Evolutionary conservation across 2,888 invertebrate genomes (phyloP), one percentile per base, ranked within the genome.

Genomic region (Beris chalybata): DNA sequence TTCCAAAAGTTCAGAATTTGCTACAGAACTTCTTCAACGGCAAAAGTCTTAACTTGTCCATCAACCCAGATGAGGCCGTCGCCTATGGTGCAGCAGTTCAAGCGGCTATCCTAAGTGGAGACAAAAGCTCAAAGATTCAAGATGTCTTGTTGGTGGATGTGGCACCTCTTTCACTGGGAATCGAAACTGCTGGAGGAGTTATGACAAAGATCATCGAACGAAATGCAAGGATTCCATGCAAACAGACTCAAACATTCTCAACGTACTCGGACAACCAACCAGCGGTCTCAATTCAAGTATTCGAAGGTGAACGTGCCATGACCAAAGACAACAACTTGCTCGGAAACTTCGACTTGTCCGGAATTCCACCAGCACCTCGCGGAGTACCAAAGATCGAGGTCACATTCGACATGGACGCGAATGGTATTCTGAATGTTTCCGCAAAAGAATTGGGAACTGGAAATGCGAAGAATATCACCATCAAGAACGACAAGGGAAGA

Each of bases 51-150:
- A 96, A 96, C 81, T 86, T 95, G 61, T 92, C 92, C 9, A 96
- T 96, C 73, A 95, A 96, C 79, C 95, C 93, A 0, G 93, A 94
- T 74, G 93, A 94, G 79, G 92, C 96, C 6, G 92, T 96, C 1
- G 96, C 96, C 0, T 96, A 95, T 76, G 95, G 95, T 4, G 95
- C 95, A 4, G 95, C 95, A 22, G 93, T 96, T 0, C 96, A 96
- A 80, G 96, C 95, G 1, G 96, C 95, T 52, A 95, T 95, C 71
- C 83, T 97, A 15, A 87, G 88, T 15, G 95, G 93, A 32, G 92
- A 84, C 73, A 80, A 82, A 44, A 86, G 87, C 72, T 83, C 86
- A 0, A 87, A 86, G 74, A 90, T 95, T 67, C 90, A 92, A 78
- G 93, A 94, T 73, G 89, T 95, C 0, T 81, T 94, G 4, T 82